Conservation (phyloP, 2,797 vertebrate species). For the Novumbra hubbsi region DNA sequence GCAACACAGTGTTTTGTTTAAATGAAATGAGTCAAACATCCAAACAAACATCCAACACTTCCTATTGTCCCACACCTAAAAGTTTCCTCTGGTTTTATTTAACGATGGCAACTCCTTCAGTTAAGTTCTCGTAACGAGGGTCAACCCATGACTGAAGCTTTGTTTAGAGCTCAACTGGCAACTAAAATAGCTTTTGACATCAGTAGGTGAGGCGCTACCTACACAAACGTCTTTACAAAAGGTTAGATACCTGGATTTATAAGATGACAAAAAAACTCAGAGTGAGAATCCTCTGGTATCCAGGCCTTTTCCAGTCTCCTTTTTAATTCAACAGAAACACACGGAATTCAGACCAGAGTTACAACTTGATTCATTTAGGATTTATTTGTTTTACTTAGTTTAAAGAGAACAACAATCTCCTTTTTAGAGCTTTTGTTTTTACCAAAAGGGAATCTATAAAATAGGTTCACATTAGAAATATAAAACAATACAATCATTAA, state of each 20-base stretch:
- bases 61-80: no score
- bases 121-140: background rate
- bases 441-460: constrained; percentile 73
- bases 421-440: constrained; percentile 71
- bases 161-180: background rate
- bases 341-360: constrained; percentile 13
- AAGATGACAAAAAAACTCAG: background rate
- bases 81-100: no score
- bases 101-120: background rate
- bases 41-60: no score
- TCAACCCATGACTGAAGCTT: background rate
- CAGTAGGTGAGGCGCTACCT: background rate
- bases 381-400: constrained; percentile 75
- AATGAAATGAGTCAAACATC: background rate
- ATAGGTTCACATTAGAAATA: constrained; percentile 67
- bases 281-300: background rate
- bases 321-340: background rate
- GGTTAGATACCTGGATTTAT: background rate
- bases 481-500: constrained; percentile 73
- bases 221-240: background rate
- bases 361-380: constrained; percentile 76
- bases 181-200: background rate
- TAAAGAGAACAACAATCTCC: constrained; percentile 72
- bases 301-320: background rate
- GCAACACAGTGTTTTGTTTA: background rate